These are phyloP conservation scores for Eumaeus atala DNA, from an alignment of 1,140 invertebrate genomes.

Conservation along the genomic window DNA sequence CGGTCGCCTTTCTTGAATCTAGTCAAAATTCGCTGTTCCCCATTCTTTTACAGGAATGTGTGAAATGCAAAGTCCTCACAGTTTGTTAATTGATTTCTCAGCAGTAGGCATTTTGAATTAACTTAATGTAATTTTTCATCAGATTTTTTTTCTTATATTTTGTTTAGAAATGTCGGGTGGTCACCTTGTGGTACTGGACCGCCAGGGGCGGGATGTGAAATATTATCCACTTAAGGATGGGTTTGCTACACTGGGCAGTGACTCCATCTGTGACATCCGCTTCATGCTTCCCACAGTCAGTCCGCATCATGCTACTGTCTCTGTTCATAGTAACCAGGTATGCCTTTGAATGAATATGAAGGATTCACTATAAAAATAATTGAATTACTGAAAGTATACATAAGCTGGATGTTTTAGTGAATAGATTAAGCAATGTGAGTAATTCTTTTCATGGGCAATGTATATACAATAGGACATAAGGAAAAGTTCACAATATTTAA, in stretches of 20 bases:
- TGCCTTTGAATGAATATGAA: neutral
- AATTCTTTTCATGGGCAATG: no score
- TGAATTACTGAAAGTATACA: no score
- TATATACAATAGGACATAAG: no score
- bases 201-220: slow-evolving; percentile 44
- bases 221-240: slow-evolving; percentile 38
- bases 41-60: no score
- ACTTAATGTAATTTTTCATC: neutral
- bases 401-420: no score
- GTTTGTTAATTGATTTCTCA: neutral
- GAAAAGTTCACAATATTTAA: no score
- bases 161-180: slow-evolving; percentile 46
- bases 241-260: slow-evolving; percentile 46
- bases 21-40: no score
- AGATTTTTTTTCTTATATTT: neutral
- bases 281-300: slow-evolving; percentile 43
- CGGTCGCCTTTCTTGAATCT: no score
- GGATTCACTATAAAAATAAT: no score
- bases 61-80: no score
- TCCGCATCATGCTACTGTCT: slow-evolving; percentile 55
- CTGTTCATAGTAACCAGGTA: slow-evolving; percentile 51
- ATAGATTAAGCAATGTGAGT: no score
- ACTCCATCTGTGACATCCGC: slow-evolving; percentile 45
- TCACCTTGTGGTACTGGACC: slow-evolving; percentile 51
- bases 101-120: neutral